Evolutionary conservation across 2,888 invertebrate species (phyloP).

Genomic region (Microplitis manilae): DNA sequence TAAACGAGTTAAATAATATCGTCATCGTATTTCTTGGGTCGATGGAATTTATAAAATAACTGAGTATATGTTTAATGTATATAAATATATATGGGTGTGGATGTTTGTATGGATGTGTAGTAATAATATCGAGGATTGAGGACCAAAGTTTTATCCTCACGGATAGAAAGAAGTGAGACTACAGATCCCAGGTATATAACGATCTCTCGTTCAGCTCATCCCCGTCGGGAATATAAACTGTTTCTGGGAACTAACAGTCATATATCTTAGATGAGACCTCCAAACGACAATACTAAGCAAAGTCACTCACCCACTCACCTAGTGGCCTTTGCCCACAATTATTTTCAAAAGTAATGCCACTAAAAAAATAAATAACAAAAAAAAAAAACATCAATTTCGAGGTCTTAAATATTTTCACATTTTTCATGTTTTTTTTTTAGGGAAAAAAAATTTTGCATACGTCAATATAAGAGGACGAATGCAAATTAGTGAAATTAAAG

Average conservation of each 20-base stretch:
- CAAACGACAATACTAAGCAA: slow-evolving; percentile 49
- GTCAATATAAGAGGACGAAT: background rate
- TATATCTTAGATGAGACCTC: slow-evolving; percentile 63
- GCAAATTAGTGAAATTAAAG: too few species aligned
- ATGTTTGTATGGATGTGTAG: slow-evolving; percentile 17
- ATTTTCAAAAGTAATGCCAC: background rate
- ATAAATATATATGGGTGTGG: slow-evolving; percentile 17
- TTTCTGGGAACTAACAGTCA: slow-evolving; percentile 69
- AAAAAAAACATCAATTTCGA: background rate
- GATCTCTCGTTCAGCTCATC: slow-evolving; percentile 46
- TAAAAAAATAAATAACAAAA: background rate
- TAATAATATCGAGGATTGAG: slow-evolving; percentile 3
- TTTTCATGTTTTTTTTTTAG: background rate
- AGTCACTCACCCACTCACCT: slow-evolving; percentile 67
- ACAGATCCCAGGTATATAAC: slow-evolving; percentile 49
- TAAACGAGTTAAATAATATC: background rate
- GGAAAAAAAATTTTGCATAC: background rate
- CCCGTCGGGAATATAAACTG: slow-evolving; percentile 67
- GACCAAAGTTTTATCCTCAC: slow-evolving; percentile 26
- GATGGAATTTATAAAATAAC: background rate
- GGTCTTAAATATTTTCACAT: background rate
- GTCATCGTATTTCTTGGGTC: background rate
- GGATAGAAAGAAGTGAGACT: slow-evolving; percentile 32
- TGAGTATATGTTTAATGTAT: background rate
- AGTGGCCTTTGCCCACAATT: slow-evolving; percentile 51